phyloP scores from a whole-genome alignment of 2,888 invertebrate species.

The Tromatobia lineatoria region DNA sequence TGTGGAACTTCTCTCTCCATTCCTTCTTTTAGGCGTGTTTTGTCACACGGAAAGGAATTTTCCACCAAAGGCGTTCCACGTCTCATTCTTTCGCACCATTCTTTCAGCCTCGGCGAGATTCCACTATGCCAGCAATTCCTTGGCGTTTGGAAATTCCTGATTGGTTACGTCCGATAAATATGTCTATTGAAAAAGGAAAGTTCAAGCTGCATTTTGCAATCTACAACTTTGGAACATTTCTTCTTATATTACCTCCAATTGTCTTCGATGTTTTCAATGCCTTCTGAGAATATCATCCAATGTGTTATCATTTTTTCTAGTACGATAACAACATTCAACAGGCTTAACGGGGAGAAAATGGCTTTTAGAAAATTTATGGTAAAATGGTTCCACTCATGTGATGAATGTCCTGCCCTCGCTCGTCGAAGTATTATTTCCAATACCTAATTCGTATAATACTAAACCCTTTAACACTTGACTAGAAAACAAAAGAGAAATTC shows the following conservation, averaged over 20 bases:
- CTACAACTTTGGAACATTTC: too few relatives aligned
- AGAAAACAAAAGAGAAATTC: neutral
- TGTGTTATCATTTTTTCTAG: too few relatives aligned
- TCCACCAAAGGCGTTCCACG: conserved; percentile 56
- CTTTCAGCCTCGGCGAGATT: conserved; percentile 28
- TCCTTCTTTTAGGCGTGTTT: conserved; percentile 42
- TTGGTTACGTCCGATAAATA: conserved; percentile 35
- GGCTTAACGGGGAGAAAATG: too few relatives aligned
- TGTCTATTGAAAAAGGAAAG: conserved; percentile 42
- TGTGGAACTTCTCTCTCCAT: conserved; percentile 43
- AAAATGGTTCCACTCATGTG: neutral
- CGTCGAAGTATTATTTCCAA: too few relatives aligned
- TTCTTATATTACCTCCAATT: neutral
- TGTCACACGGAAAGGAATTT: conserved; percentile 65
- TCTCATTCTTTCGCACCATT: conserved; percentile 58
- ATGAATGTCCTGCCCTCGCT: neutral
- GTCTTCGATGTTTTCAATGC: neutral
- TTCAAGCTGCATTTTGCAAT: neutral
- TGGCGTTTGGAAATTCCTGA: conserved; percentile 20
- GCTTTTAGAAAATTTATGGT: neutral
- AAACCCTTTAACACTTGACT: neutral
- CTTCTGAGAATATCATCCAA: too few relatives aligned
- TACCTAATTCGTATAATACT: neutral
- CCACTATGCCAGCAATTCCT: conserved; percentile 49
- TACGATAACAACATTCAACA: too few relatives aligned